Percentiles rank a stretch among this genome's conserved stretches.
These are phyloP conservation scores for Micrasema minimum DNA, from an alignment of 1,140 invertebrate genomes.

Conservation along the genomic window DNA sequence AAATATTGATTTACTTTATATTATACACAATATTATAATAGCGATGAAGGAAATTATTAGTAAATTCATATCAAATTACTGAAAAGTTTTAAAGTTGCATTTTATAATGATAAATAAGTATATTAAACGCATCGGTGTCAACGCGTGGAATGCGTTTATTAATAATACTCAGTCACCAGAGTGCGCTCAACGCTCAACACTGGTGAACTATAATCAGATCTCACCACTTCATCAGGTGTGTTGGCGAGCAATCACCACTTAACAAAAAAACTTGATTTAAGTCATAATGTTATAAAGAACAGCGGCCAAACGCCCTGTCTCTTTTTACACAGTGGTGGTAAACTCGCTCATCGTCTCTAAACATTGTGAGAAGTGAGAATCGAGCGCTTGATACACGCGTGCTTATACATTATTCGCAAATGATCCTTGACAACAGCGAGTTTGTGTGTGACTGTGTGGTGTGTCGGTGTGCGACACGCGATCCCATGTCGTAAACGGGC, in stretches of 20 bases:
- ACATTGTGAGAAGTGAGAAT: constrained; percentile 5
- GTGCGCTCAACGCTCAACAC: constrained; percentile 33
- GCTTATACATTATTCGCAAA: constrained; percentile 35
- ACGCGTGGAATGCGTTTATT: constrained; percentile 32
- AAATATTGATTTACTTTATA: too few species aligned
- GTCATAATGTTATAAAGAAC: not conserved
- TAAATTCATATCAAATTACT: too few species aligned
- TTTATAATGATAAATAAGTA: constrained; percentile 30
- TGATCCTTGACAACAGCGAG: constrained; percentile 34
- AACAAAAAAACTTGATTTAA: not conserved
- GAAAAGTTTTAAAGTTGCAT: not conserved
- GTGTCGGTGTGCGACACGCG: constrained; percentile 30
- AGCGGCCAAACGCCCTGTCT: not conserved
- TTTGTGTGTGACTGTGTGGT: constrained; percentile 3
- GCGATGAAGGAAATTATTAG: too few species aligned
- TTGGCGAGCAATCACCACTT: constrained; percentile 2
- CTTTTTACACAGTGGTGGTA: constrained; percentile 2
- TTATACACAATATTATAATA: too few species aligned
- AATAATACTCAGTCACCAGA: constrained; percentile 22
- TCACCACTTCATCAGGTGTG: constrained; percentile 20
- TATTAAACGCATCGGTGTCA: constrained; percentile 36
- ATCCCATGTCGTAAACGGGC: constrained; percentile 39
- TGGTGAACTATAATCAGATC: constrained; percentile 29
- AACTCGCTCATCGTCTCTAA: not conserved
- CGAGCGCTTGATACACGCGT: constrained; percentile 22